Conservation (phyloP, 2,797 vertebrate species). For the Dendrocincla fuliginosa region DNA sequence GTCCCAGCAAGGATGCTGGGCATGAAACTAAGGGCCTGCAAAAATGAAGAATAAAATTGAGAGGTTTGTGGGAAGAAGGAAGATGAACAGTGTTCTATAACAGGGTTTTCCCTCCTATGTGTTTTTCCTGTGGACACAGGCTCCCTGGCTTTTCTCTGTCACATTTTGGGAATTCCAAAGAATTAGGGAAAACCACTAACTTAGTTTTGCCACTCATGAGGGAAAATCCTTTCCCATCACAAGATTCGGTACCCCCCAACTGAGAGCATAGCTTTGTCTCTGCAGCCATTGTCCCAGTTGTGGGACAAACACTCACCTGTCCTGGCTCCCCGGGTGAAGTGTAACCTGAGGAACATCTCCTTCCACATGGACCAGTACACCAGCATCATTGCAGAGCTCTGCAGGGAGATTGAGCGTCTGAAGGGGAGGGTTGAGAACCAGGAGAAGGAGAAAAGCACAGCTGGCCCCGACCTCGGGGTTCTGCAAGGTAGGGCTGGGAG, state of each 20-base stretch:
- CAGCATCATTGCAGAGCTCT: constrained; percentile 56
- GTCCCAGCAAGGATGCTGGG: not conserved
- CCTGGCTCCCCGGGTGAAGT: constrained; percentile 63
- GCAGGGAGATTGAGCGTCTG: constrained; percentile 53
- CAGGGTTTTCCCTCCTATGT: not conserved
- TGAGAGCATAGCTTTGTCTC: not conserved
- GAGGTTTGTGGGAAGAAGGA: not conserved
- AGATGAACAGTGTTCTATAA: not conserved
- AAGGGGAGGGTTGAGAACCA: constrained; percentile 50
- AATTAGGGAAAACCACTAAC: not conserved
- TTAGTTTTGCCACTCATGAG: not conserved
- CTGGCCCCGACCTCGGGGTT: fast-evolving
- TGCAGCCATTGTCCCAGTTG: fast-evolving
- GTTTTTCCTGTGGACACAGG: not conserved
- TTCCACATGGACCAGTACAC: constrained; percentile 60
- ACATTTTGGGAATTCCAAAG: not conserved
- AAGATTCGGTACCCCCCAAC: not conserved
- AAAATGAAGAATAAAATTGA: not conserved
- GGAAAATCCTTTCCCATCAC: not conserved
- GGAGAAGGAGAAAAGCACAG: constrained; percentile 32
- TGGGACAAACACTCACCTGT: not conserved
- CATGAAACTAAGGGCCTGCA: not conserved
- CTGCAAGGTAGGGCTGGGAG: constrained; percentile 15
- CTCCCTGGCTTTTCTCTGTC: not conserved
- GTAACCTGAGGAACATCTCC: constrained; percentile 67